Evolutionary conservation across 2,797 vertebrate genomes (phyloP), one percentile per base, ranked within the genome.

Genomic region (Denticeps clupeoides): DNA sequence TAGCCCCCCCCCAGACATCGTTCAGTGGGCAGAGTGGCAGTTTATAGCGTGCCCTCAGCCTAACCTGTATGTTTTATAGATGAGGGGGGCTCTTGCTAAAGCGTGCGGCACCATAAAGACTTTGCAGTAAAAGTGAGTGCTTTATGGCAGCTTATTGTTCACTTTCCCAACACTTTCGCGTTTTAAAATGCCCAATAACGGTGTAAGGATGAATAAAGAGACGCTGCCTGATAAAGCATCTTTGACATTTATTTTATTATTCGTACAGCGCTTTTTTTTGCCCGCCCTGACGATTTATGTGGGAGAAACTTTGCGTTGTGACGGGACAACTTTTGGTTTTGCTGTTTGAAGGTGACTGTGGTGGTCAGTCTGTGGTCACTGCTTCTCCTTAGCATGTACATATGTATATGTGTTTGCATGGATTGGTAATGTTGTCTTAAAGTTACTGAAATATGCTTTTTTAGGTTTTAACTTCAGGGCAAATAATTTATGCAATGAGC

Each of bases 31-130:
- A 70, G 78, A 79, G 69, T 67, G 69, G 64, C 74, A 75, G 72
- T 81, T 82, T 82, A 81, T 70, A 69, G 69, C 67, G 64, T 67
- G 65, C 63, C 67, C 71, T 69, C 62, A 71, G 69, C 33, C 48
- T 70, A 74, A 68, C 67, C 65, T 73, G 60, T 65, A 78, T 81
- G 73, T 80, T 82, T 81, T 78, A 82, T 80, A 75, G 73, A 81
- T 81, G 75, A 77, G 74, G 56, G 60, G 61, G 71, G n/a, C n/a
- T 67, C 71, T 65, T 63, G 65, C 50, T 69, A 69, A 62, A 64
- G 62, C 56, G 56, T 62, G 71, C 69, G 67, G 57, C 40, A 64
- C 55, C 53, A 53, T 74, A 71, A 78, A 76, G 67, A 67, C 64
- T 58, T 74, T 71, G 74, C 71, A 67, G 68, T 60, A 65, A n/a